These are phyloP conservation scores for Polyergus mexicanus DNA, from an alignment of 1,140 invertebrate species.

Conservation along the genomic window DNA sequence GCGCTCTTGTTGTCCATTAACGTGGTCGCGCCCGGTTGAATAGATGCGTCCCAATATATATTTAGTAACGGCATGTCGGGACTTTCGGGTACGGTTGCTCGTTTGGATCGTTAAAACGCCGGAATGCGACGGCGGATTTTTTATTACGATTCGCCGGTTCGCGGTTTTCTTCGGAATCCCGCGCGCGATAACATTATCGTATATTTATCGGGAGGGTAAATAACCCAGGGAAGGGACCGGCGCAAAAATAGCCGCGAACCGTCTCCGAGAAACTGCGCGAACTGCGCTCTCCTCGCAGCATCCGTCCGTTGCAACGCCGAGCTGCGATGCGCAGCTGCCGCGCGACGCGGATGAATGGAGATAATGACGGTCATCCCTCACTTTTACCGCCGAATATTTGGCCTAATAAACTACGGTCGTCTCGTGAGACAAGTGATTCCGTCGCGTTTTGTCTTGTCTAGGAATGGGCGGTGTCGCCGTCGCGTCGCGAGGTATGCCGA, in stretches of 20 bases:
- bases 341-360: conserved; percentile 61
- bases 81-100: conserved; percentile 69
- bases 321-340: conserved; percentile 62
- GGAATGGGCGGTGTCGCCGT: background rate
- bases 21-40: conserved; percentile 29
- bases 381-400: conserved; percentile 56
- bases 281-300: conserved; percentile 4
- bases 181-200: conserved; percentile 79
- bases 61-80: conserved; percentile 78
- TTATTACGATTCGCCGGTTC: conserved; percentile 74
- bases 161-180: conserved; percentile 43
- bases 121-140: conserved; percentile 71
- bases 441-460: conserved; percentile 32
- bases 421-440: conserved; percentile 50
- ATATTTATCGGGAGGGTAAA: conserved; percentile 80
- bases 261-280: conserved; percentile 32
- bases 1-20: conserved; percentile 7
- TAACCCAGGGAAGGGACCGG: conserved; percentile 65
- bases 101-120: conserved; percentile 76
- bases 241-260: conserved; percentile 64
- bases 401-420: conserved; percentile 57
- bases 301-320: conserved; percentile 37
- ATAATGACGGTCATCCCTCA: conserved; percentile 62
- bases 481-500: conserved; percentile 42
- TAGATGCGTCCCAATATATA: conserved; percentile 74